Conservation (phyloP, 2,113 vertebrate species). For the Halcyon malimbica region DNA sequence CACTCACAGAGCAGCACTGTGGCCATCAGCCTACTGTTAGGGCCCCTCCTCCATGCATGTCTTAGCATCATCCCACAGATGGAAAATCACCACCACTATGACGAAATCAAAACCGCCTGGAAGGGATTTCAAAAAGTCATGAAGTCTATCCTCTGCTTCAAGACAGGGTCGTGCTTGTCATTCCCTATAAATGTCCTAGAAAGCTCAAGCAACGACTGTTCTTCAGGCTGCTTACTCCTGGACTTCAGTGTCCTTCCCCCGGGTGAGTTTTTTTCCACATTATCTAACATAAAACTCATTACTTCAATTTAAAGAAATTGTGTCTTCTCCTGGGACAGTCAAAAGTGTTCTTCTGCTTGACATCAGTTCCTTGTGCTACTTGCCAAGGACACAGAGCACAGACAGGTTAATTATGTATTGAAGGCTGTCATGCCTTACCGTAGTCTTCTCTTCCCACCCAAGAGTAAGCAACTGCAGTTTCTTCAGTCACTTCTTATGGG, state of each 20-base stretch:
- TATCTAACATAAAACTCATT: not conserved
- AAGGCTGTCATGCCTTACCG: not conserved
- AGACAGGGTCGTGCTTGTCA: not conserved
- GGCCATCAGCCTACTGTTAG: not conserved
- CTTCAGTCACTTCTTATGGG: not conserved
- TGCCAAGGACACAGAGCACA: not conserved
- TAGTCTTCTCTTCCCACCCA: not conserved
- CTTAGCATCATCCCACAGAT: not conserved
- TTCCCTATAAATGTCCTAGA: not conserved
- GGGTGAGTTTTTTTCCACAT: not conserved
- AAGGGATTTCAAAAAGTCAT: not conserved
- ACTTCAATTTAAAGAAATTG: not conserved
- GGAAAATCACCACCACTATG: not conserved
- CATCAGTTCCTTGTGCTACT: not conserved
- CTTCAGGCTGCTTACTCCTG: not conserved
- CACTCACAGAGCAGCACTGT: not conserved
- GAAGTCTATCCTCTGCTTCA: not conserved
- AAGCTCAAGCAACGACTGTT: not conserved
- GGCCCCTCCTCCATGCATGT: not conserved
- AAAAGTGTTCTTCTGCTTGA: not conserved
- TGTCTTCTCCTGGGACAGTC: not conserved
- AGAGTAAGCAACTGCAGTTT: not conserved
- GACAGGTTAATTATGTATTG: accelerated
- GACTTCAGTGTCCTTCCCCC: not conserved
- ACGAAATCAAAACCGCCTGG: not conserved